Conservation (phyloP, 1,140 invertebrate species). For the Panulirus ornatus region DNA sequence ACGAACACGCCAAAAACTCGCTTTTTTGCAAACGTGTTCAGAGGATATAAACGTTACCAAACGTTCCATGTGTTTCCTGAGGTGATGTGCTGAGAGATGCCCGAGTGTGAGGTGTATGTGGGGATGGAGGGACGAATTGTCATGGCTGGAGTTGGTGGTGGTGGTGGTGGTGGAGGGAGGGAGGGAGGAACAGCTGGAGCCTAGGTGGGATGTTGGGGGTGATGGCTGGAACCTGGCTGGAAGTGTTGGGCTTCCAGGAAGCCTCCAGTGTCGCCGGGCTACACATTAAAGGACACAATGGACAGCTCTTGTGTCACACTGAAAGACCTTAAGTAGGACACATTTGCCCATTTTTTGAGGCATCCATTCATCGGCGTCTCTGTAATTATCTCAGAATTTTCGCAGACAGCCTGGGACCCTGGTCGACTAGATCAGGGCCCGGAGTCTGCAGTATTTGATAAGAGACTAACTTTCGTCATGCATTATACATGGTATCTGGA, state of each 20-base stretch:
- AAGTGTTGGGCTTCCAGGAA: slow-evolving; percentile 25
- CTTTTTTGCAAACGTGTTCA: not conserved
- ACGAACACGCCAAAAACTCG: too few species aligned
- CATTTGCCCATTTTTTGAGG: not conserved
- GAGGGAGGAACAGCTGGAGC: not conserved
- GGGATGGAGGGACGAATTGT: not conserved
- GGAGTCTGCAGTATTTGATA: too few species aligned
- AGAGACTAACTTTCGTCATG: too few species aligned
- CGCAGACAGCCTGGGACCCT: too few species aligned
- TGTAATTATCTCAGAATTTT: not conserved
- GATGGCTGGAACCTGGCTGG: not conserved
- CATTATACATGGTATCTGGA: too few species aligned
- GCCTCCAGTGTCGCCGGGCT: not conserved
- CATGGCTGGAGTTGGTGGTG: not conserved
- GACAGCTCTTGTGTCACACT: not conserved
- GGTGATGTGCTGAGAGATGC: too few species aligned
- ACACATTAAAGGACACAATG: slow-evolving; percentile 34
- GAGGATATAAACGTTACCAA: not conserved
- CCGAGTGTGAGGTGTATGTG: not conserved
- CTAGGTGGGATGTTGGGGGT: not conserved
- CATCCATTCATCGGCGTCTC: not conserved
- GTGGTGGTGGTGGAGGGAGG: not conserved
- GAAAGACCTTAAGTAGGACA: slow-evolving; percentile 26
- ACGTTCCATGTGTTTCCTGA: not conserved
- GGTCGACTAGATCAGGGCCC: too few species aligned